Evolutionary conservation across 2,888 invertebrate species (phyloP).

Genomic region (Melangyna quadrimaculata): DNA sequence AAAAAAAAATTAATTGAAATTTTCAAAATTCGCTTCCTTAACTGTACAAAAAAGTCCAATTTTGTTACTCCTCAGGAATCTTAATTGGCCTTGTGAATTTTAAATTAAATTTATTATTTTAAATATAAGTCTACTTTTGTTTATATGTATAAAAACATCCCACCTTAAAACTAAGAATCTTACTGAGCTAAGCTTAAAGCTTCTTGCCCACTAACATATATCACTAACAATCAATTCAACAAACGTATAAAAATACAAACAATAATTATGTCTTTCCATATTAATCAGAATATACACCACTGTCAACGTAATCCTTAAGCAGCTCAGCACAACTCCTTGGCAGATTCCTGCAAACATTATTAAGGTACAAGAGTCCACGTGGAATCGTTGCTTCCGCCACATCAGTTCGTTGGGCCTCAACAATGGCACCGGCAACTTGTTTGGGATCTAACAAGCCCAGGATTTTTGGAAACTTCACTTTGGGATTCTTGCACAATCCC

Average conservation of each 20-base stretch:
- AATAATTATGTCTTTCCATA: neutral
- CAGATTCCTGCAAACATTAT: conserved; percentile 83
- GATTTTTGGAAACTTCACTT: conserved; percentile 86
- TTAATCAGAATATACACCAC: conserved; percentile 84
- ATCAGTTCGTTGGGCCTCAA: conserved; percentile 86
- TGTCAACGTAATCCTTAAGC: conserved; percentile 86
- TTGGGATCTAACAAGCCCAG: conserved; percentile 86
- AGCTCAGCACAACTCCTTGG: conserved; percentile 83
- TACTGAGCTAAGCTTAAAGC: neutral
- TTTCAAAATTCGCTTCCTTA: too few relatives aligned
- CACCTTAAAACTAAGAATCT: neutral
- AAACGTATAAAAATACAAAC: conserved; percentile 3
- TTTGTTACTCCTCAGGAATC: neutral
- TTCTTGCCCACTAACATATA: neutral
- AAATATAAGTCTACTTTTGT: neutral
- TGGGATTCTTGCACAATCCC: conserved; percentile 90
- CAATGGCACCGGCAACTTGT: conserved; percentile 85
- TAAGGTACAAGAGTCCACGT: conserved; percentile 83
- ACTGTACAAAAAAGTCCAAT: too few relatives aligned
- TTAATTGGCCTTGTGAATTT: neutral
- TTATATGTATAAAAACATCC: conserved; percentile 34
- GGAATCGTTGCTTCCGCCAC: conserved; percentile 86
- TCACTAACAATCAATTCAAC: conserved; percentile 18
- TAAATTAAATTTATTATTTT: conserved; percentile 21
- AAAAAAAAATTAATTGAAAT: too few relatives aligned